These are phyloP conservation scores for Conomelus anceps DNA, from an alignment of 2,888 invertebrate species.

Conservation along the genomic window DNA sequence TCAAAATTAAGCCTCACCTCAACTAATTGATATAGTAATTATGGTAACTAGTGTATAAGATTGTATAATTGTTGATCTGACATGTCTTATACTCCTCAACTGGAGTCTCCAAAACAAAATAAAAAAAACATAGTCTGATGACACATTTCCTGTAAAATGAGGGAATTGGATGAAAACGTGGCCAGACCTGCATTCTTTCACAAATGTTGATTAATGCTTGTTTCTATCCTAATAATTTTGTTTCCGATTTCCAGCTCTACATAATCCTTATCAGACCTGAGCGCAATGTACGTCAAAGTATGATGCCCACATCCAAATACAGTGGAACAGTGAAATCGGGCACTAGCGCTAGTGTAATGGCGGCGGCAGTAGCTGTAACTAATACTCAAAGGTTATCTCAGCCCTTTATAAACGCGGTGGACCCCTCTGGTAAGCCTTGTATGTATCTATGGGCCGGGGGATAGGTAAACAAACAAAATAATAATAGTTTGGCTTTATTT, in stretches of 20 bases:
- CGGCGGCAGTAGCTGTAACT: conserved; percentile 29
- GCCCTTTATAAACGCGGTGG: not conserved
- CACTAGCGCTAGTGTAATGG: conserved; percentile 31
- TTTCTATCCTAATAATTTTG: not conserved
- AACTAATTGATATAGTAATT: too few species aligned
- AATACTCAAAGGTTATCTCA: not conserved
- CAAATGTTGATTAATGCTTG: not conserved
- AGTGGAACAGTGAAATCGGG: conserved; percentile 30
- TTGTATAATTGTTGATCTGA: too few species aligned
- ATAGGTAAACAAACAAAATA: not conserved
- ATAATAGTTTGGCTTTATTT: too few species aligned
- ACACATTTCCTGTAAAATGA: too few species aligned
- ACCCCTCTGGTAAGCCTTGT: conserved; percentile 2
- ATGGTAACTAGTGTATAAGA: too few species aligned
- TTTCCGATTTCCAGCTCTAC: conserved; percentile 41
- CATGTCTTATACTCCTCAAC: too few species aligned
- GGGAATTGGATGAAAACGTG: too few species aligned
- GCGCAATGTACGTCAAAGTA: conserved; percentile 46
- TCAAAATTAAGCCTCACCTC: too few species aligned
- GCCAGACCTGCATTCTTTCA: too few species aligned
- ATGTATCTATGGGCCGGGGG: not conserved
- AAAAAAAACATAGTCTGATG: too few species aligned
- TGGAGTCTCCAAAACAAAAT: too few species aligned
- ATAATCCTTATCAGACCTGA: conserved; percentile 50
- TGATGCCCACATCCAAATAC: conserved; percentile 34